Evolutionary conservation across 1,140 invertebrate species (phyloP).

Genomic region (Olivierus martensii): DNA sequence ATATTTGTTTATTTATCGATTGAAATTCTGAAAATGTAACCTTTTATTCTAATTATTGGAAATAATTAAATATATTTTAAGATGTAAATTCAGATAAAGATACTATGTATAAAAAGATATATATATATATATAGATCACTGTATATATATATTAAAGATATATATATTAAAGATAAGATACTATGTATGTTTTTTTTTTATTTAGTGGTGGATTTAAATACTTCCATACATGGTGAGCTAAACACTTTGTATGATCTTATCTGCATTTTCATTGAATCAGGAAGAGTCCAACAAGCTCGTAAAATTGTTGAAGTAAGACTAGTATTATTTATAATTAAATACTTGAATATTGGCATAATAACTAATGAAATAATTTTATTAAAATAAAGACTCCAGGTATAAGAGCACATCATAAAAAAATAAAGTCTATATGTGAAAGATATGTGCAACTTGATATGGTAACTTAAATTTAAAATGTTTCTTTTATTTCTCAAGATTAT

Average conservation of each 20-base stretch:
- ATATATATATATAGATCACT: too few species aligned
- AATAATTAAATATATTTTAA: too few species aligned
- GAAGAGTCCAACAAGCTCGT: constrained; percentile 53
- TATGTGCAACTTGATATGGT: constrained; percentile 41
- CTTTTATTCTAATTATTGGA: too few species aligned
- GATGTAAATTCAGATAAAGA: too few species aligned
- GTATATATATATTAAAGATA: too few species aligned
- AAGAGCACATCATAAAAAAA: constrained; percentile 32
- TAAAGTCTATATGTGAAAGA: constrained; percentile 41
- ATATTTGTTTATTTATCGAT: too few species aligned
- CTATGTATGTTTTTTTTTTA: constrained; percentile 10
- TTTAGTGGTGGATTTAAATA: constrained; percentile 54
- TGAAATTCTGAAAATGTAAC: too few species aligned
- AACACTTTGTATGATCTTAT: constrained; percentile 68
- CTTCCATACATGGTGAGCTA: constrained; percentile 57
- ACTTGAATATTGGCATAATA: too few species aligned
- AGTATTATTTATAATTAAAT: background rate
- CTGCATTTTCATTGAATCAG: constrained; percentile 61
- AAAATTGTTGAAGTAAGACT: constrained; percentile 51
- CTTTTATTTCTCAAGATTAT: too few species aligned
- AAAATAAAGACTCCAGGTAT: constrained; percentile 22
- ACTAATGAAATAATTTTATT: too few species aligned
- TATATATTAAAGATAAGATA: too few species aligned
- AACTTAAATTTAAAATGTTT: background rate
- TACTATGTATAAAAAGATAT: too few species aligned